Conservation (phyloP, 2,113 vertebrate genomes). For the Oostethus manadensis region DNA sequence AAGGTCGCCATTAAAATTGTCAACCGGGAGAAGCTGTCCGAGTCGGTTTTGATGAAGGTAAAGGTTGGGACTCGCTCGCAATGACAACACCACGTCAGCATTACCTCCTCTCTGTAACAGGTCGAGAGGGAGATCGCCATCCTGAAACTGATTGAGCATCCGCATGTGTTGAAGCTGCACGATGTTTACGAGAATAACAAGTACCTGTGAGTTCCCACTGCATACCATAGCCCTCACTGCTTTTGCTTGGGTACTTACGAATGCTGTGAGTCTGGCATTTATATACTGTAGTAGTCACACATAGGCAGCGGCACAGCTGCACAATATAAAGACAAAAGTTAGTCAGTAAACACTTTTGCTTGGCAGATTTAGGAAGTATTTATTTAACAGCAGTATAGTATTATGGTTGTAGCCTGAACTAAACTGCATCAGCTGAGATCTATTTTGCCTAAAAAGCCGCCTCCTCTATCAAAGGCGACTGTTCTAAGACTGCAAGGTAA, state of each 20-base stretch:
- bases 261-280: conserved; percentile 14
- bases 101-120: conserved; percentile 55
- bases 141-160: conserved; percentile 91
- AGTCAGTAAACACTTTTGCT: too few relatives aligned
- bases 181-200: conserved; percentile 96
- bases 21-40: conserved; percentile 89
- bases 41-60: conserved; percentile 91
- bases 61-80: conserved; percentile 40
- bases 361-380: too few relatives aligned
- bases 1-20: conserved; percentile 94
- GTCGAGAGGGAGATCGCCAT: conserved; percentile 93
- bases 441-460: too few relatives aligned
- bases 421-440: neutral
- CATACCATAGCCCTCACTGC: conserved; percentile 13
- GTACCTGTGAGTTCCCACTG: conserved; percentile 84
- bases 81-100: conserved; percentile 3
- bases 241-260: conserved; percentile 13
- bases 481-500: too few relatives aligned
- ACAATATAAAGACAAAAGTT: too few relatives aligned
- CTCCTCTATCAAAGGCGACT: too few relatives aligned
- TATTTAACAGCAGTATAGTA: neutral
- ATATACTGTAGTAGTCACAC: neutral
- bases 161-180: conserved; percentile 89
- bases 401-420: conserved; percentile 1
- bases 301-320: neutral